These are phyloP conservation scores for Pollenia labialis DNA, from an alignment of 2,888 invertebrate species.

Conservation along the genomic window DNA sequence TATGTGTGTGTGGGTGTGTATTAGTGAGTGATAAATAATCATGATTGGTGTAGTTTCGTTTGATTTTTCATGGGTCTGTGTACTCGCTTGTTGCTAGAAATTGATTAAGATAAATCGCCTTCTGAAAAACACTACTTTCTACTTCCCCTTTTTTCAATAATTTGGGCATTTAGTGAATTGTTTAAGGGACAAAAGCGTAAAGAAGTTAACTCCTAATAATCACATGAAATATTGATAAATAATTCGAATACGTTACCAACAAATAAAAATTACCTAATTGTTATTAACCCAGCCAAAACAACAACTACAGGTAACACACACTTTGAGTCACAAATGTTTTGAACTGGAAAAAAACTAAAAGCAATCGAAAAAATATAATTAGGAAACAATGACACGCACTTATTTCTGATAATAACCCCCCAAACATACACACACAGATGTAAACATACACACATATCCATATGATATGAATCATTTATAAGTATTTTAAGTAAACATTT, in stretches of 20 bases:
- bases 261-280: constrained; percentile 11
- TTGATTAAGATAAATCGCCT: too few species aligned
- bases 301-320: background rate
- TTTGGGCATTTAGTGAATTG: too few species aligned
- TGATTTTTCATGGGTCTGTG: too few species aligned
- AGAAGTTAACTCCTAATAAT: background rate
- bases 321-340: background rate
- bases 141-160: too few species aligned
- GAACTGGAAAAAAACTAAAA: background rate
- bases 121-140: too few species aligned
- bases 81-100: too few species aligned
- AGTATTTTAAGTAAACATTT: background rate
- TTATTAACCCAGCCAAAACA: background rate
- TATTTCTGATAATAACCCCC: background rate
- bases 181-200: background rate
- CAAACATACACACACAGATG: background rate
- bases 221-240: constrained; percentile 22
- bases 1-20: background rate
- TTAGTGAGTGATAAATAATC: background rate
- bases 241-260: background rate
- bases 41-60: too few species aligned
- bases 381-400: constrained; percentile 5
- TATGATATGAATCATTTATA: too few species aligned
- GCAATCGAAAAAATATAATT: background rate
- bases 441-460: background rate